Evolutionary conservation across 2,797 vertebrate genomes (phyloP).

Genomic region (Fringilla coelebs): DNA sequence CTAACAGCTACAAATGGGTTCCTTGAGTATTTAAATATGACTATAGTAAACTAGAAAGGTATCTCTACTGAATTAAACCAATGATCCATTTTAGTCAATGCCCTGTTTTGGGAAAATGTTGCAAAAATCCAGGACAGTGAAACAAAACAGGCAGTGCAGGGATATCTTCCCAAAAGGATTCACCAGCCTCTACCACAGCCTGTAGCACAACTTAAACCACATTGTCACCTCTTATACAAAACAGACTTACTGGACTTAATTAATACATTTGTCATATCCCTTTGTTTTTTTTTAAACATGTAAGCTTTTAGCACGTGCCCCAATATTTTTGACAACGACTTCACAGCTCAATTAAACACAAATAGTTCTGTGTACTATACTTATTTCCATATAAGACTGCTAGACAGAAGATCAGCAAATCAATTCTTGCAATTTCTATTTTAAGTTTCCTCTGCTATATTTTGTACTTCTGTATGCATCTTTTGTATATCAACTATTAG

Average conservation of each 20-base stretch:
- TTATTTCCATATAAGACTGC: neutral
- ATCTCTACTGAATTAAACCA: neutral
- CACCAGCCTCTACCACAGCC: neutral
- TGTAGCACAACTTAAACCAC: neutral
- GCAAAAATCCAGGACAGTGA: neutral
- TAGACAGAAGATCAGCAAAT: neutral
- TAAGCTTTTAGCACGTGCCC: neutral
- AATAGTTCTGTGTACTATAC: neutral
- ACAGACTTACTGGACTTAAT: neutral
- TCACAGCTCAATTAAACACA: neutral
- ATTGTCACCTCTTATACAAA: neutral
- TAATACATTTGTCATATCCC: neutral
- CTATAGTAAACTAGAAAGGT: neutral
- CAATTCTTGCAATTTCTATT: neutral
- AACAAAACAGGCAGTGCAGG: neutral
- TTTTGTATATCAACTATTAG: neutral
- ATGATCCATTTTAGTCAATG: neutral
- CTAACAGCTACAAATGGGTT: neutral
- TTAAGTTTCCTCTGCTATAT: neutral
- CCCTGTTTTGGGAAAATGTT: neutral
- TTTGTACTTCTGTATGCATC: neutral
- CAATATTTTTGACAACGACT: neutral
- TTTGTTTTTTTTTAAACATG: neutral
- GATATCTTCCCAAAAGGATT: neutral
- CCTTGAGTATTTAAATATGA: neutral